A percentile compares a stretch with the other conserved stretches of the same genome.
Evolutionary conservation across 2,888 invertebrate genomes (phyloP).

Genomic region (Zele albiditarsus): DNA sequence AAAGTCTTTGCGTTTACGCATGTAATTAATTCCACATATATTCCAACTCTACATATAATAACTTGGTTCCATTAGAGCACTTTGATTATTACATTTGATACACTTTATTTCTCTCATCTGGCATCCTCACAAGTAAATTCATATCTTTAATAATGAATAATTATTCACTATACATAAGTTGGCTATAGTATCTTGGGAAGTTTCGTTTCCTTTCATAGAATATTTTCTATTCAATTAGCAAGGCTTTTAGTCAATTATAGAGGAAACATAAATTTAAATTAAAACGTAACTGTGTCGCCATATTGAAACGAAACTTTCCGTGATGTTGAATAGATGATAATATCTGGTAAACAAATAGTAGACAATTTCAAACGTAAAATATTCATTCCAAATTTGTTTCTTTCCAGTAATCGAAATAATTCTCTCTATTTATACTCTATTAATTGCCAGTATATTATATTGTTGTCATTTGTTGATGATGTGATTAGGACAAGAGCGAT

Average conservation of each 20-base stretch:
- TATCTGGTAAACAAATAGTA: neutral
- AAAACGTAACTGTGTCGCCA: neutral
- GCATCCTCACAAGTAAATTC: conserved; percentile 14
- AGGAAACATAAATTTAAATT: neutral
- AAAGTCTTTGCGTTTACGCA: neutral
- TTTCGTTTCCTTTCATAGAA: neutral
- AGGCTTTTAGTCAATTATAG: neutral
- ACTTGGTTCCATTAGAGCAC: conserved; percentile 9
- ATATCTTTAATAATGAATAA: neutral
- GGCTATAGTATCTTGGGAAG: neutral
- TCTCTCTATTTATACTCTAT: neutral
- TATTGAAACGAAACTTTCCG: neutral
- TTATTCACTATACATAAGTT: neutral
- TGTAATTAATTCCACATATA: neutral
- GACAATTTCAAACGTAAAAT: neutral
- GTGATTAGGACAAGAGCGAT: conserved; percentile 3
- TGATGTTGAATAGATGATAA: neutral
- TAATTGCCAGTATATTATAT: neutral
- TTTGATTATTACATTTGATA: conserved; percentile 1
- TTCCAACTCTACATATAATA: neutral
- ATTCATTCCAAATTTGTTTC: neutral
- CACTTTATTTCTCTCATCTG: conserved; percentile 1
- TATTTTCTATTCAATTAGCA: neutral
- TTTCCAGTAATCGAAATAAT: neutral
- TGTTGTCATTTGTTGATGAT: neutral